Conservation (phyloP, 2,888 invertebrate genomes). For the Syrphus vitripennis region DNA sequence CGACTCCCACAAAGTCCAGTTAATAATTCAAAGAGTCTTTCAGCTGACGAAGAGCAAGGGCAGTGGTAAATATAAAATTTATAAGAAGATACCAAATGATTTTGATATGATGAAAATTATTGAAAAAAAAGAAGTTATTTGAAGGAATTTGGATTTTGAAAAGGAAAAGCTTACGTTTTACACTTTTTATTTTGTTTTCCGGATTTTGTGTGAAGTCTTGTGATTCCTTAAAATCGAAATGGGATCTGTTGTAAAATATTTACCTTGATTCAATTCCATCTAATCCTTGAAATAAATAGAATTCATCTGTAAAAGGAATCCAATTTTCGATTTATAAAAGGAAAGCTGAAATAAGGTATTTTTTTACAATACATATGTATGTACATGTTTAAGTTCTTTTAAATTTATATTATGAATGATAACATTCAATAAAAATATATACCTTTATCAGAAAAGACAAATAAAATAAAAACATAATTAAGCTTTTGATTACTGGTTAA, state of each 20-base stretch:
- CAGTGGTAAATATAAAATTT: conserved; percentile 16
- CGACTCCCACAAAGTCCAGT: conserved; percentile 32
- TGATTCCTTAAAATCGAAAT: background rate
- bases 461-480: no score
- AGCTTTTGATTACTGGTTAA: no score
- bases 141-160: background rate
- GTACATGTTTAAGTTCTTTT: no score
- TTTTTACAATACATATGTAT: no score
- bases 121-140: background rate
- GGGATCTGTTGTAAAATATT: background rate
- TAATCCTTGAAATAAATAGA: no score
- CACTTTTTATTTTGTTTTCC: background rate
- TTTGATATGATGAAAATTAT: background rate
- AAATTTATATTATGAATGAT: no score
- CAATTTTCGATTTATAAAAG: no score
- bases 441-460: no score
- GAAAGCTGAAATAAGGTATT: no score
- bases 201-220: background rate
- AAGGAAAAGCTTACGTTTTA: background rate
- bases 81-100: background rate
- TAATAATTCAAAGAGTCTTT: conserved; percentile 43
- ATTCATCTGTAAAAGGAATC: no score
- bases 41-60: background rate
- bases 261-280: no score
- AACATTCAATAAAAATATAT: no score